Base-by-base conservation (phyloP, 2,797 vertebrate genomes). In the Sebastes kiyomatsui region DNA sequence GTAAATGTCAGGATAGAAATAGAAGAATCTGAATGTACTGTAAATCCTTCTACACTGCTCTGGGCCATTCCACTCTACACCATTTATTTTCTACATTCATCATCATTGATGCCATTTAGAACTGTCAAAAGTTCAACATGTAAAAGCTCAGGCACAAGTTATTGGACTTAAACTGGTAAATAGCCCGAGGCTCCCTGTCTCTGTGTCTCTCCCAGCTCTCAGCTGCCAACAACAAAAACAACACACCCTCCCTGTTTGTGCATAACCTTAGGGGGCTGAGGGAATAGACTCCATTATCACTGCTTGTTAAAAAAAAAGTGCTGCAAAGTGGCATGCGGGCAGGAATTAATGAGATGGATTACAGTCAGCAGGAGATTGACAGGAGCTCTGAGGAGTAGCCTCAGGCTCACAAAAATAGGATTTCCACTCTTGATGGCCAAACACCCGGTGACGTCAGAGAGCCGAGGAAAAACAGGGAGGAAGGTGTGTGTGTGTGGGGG, bases 51-150 rank as follows among this genome's bases (percentile, higher is more conserved):
- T 25, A 1, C 14, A 38, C 38, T 16, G 75, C 82, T 75, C 4
- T 23, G n/a, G 77, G 81, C 73, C 38, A 75, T 74, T 74, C 52
- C 52, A 32, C 61, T 82, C n/a, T 42, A 68, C 49, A 60, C 20
- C 38, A 73, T 77, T 61, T 72, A 60, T 81, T 72, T 72, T 79
- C 59, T 5, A 23, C 60, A 33, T 73, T 66, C 42, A 72, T 81
- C 75, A 79, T 83, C 75, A 38, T 80, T 83, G 62, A 75, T 77
- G 55, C 56, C 75, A 80, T 88, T 90, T 84, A 79, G 14, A 85
- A 11, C 62, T 75, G 74, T 79, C 78, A 79, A 66, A 78, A 66
- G 80, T 78, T 86, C 71, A 82, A 49, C 35, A 67, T 65, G 79
- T 71, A 61, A 83, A 83, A 83, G 75, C 35, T 22, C 64, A 16